A percentile compares a stretch with the other conserved stretches of the same genome.
These are phyloP conservation scores for Motacilla alba DNA, from an alignment of 2,113 vertebrate genomes.

Conservation along the genomic window DNA sequence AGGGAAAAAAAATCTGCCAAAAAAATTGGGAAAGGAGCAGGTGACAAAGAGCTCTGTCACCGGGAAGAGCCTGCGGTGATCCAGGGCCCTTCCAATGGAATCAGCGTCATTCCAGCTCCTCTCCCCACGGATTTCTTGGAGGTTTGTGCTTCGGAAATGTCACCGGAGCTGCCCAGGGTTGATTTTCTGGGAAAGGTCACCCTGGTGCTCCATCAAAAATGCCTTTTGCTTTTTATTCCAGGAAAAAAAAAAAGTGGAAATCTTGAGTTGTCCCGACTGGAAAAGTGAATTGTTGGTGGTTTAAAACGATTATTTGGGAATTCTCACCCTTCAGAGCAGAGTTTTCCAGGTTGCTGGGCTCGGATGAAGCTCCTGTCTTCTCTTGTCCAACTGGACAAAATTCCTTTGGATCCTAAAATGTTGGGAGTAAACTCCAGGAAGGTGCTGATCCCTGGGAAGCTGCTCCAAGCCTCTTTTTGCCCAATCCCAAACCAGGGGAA, in stretches of 20 bases:
- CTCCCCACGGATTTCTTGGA: neutral
- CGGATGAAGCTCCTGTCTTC: no score
- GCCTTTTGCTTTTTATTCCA: neutral
- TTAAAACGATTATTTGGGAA: neutral
- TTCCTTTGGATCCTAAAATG: neutral
- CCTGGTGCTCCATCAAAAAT: neutral
- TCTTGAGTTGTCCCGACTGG: neutral
- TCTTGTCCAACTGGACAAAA: neutral
- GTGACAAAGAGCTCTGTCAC: neutral
- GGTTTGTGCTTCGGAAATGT: neutral
- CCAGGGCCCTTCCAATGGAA: neutral
- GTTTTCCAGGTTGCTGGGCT: neutral
- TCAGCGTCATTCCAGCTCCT: neutral
- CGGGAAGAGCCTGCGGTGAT: neutral
- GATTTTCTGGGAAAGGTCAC: neutral
- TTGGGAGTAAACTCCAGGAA: neutral
- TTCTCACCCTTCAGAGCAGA: accelerated
- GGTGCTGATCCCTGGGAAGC: neutral
- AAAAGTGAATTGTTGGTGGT: neutral
- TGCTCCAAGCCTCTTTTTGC: neutral
- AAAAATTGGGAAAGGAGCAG: neutral
- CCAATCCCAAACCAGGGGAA: neutral
- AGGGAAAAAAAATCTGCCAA: neutral
- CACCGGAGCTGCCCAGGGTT: neutral
- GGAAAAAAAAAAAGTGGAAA: neutral